Evolutionary conservation across 2,888 invertebrate genomes (phyloP).

Genomic region (Scaeva pyrastri): DNA sequence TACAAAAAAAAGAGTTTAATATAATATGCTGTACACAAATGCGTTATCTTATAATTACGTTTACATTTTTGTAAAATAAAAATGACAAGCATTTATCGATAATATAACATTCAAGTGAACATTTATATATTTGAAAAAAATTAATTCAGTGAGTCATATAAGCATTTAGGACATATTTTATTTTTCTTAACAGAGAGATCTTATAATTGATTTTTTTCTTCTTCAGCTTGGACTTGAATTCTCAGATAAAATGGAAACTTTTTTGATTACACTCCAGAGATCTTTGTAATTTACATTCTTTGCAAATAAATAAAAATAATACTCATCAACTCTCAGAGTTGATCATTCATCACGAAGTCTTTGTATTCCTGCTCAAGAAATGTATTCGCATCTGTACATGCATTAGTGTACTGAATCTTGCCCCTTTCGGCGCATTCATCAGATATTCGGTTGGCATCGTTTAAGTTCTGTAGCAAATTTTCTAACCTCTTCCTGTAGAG

Average conservation of each 20-base stretch:
- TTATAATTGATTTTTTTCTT: background rate
- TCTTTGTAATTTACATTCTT: background rate
- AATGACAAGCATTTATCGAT: background rate
- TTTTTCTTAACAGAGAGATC: background rate
- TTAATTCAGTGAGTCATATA: no score
- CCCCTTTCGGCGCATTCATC: background rate
- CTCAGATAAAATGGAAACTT: no score
- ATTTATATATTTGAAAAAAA: background rate
- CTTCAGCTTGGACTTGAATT: background rate
- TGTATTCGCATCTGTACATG: background rate
- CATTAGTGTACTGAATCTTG: background rate
- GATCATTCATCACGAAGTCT: no score
- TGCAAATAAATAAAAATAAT: background rate
- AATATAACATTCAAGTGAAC: background rate
- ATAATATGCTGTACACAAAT: background rate
- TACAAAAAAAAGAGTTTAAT: no score
- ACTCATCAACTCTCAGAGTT: no score
- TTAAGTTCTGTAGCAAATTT: background rate
- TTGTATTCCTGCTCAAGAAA: background rate
- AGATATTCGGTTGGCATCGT: background rate
- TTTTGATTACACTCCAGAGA: background rate
- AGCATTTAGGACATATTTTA: background rate
- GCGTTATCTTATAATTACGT: background rate
- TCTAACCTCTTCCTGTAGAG: slow-evolving; percentile 29
- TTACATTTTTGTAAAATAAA: no score